These are phyloP conservation scores for Agrypnia vestita DNA, from an alignment of 1,140 invertebrate species.

Conservation along the genomic window DNA sequence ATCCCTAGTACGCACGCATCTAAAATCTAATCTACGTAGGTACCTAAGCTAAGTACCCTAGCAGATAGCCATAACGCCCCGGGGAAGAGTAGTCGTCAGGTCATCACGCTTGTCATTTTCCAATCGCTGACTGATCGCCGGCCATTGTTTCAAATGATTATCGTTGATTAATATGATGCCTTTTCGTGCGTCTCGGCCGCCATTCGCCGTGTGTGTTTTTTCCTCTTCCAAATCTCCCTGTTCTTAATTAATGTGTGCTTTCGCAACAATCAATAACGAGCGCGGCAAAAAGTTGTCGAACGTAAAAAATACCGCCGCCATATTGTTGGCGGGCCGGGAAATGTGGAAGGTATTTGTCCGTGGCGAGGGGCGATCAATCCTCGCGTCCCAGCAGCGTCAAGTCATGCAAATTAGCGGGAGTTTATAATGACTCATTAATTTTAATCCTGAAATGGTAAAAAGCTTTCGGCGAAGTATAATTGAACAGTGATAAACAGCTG, in stretches of 20 bases:
- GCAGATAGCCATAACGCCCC: no score
- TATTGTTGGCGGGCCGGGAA: background rate
- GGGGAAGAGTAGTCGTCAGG: no score
- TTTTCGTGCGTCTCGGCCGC: background rate
- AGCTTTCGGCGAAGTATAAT: no score
- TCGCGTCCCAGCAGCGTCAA: background rate
- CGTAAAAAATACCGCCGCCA: background rate
- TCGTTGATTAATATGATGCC: constrained; percentile 3
- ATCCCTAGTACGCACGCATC: no score
- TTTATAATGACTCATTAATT: constrained; percentile 16
- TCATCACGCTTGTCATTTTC: no score
- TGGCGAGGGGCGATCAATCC: background rate
- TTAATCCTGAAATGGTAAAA: background rate
- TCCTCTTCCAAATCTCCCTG: no score
- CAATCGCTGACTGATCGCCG: no score
- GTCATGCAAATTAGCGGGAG: constrained; percentile 2
- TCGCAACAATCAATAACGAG: constrained; percentile 9
- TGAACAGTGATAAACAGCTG: no score
- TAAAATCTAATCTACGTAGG: no score
- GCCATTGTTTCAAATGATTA: background rate
- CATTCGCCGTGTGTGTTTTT: background rate
- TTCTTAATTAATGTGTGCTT: constrained; percentile 17
- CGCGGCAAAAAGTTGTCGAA: background rate
- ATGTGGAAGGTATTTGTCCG: constrained; percentile 1
- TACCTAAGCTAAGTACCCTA: no score